Conservation (phyloP, 1,140 invertebrate genomes). For the Aphis gossypii region DNA sequence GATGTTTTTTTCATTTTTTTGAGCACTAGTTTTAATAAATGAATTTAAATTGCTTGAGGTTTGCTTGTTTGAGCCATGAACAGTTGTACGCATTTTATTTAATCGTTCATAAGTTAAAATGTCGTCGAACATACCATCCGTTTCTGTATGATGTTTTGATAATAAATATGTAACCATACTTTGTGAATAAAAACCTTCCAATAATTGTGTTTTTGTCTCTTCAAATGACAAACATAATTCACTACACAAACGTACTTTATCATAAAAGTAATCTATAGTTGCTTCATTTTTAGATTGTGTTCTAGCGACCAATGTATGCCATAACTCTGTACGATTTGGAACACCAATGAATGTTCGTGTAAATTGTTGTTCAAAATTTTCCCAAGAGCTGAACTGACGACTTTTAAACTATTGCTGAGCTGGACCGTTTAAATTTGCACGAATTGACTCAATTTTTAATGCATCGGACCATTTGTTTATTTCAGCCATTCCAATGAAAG, state of each 20-base stretch:
- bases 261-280: constrained; percentile 23
- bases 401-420: constrained; percentile 17
- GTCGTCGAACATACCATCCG: neutral
- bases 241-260: neutral
- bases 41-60: neutral
- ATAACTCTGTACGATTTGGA: constrained; percentile 7
- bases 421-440: neutral
- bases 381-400: neutral
- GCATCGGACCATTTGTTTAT: neutral
- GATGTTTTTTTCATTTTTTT: neutral
- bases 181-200: constrained; percentile 2
- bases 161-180: constrained; percentile 24
- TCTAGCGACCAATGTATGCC: neutral
- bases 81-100: constrained; percentile 6
- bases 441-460: neutral
- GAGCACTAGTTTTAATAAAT: neutral
- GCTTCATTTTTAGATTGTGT: neutral
- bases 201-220: neutral
- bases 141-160: neutral
- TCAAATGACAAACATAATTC: neutral
- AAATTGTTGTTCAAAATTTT: neutral
- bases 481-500: neutral
- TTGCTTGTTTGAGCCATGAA: neutral
- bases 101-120: constrained; percentile 26
- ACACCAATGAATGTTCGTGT: neutral